Evolutionary conservation across 2,888 invertebrate genomes (phyloP).

Genomic region (Phaedon cochleariae): DNA sequence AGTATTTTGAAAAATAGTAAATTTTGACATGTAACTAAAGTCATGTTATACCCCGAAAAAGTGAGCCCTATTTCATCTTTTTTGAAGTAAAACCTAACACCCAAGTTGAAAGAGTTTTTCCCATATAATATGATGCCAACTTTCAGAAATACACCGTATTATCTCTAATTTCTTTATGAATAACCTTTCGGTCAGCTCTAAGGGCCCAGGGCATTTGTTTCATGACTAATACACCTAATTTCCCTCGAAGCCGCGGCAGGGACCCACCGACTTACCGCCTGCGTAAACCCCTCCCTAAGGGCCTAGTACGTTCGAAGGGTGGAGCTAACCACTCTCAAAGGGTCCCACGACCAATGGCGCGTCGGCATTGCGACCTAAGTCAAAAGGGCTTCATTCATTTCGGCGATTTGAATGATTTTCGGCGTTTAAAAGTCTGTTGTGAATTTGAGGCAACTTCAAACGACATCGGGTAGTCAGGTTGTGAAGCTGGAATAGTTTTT

Average conservation of each 20-base stretch:
- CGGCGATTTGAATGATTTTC: constrained; percentile 27
- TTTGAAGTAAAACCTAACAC: too few species aligned
- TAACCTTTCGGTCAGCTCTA: too few species aligned
- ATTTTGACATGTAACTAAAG: too few species aligned
- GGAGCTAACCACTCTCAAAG: constrained; percentile 32
- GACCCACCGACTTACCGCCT: constrained; percentile 19
- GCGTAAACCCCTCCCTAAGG: constrained; percentile 32
- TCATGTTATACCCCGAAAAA: too few species aligned
- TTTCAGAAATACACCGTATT: too few species aligned
- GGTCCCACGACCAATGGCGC: constrained; percentile 40
- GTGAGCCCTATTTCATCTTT: too few species aligned
- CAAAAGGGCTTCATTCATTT: constrained; percentile 44
- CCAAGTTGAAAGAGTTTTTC: too few species aligned
- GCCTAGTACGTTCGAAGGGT: constrained; percentile 28
- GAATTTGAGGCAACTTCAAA: constrained; percentile 34
- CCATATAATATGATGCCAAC: too few species aligned
- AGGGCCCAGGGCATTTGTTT: too few species aligned
- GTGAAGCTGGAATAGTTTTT: constrained; percentile 16
- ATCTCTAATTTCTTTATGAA: too few species aligned
- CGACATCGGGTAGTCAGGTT: constrained; percentile 17
- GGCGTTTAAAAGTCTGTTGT: constrained; percentile 33
- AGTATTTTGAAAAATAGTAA: too few species aligned
- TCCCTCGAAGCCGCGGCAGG: constrained; percentile 4
- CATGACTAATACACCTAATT: neutral
- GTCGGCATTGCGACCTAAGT: constrained; percentile 25